A percentile compares a stretch with the other conserved stretches of the same genome.
phyloP scores from a whole-genome alignment of 2,888 invertebrate genomes.

The Minunthozetes semirufus region DNA sequence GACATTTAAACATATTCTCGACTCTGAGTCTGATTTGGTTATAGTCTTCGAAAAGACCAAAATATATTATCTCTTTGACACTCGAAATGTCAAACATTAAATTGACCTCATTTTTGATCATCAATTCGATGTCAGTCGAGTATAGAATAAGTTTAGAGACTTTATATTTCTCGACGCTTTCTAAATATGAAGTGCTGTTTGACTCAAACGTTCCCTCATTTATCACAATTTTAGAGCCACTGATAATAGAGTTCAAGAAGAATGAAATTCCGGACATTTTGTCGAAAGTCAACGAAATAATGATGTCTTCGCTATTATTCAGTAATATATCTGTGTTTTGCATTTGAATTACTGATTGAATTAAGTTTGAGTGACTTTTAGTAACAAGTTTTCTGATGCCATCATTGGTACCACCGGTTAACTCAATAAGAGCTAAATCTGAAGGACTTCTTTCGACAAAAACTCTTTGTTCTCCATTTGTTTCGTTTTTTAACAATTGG shows the following conservation, averaged over 20 bases:
- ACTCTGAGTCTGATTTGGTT: neutral
- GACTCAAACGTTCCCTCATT: neutral
- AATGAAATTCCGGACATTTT: neutral
- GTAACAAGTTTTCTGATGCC: neutral
- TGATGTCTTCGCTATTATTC: neutral
- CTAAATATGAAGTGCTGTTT: neutral
- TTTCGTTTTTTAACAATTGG: neutral
- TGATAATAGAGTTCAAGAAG: neutral
- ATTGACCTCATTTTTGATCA: conserved; percentile 25
- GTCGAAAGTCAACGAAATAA: neutral
- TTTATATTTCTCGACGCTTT: neutral
- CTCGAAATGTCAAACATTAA: neutral
- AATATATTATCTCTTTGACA: conserved; percentile 20
- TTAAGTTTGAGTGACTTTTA: conserved; percentile 4
- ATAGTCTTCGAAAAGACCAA: conserved; percentile 14
- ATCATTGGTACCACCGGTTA: neutral
- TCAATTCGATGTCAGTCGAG: neutral
- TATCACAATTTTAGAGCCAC: conserved; percentile 8
- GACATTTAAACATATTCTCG: conserved; percentile 17
- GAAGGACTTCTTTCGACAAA: neutral
- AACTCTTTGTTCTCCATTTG: neutral
- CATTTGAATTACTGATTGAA: neutral
- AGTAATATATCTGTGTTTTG: neutral
- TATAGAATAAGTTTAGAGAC: neutral
- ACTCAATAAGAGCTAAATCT: conserved; percentile 19